A percentile compares a stretch with the other conserved stretches of the same genome.
phyloP scores from a whole-genome alignment of 2,797 vertebrate genomes.

The Gobio occitaniae region DNA sequence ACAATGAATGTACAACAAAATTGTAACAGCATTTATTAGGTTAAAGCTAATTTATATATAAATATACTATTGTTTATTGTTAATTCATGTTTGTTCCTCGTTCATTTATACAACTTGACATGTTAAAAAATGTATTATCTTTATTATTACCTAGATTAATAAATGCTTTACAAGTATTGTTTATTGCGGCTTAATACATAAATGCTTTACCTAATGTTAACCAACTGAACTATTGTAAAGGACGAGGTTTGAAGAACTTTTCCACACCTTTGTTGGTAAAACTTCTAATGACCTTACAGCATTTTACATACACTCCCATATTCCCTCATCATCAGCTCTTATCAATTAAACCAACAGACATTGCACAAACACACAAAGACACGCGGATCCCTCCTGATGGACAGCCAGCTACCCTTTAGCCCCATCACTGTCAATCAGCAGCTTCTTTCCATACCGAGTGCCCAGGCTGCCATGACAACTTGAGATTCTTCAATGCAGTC shows the following conservation, averaged over 20 bases:
- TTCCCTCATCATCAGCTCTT: conserved; percentile 55
- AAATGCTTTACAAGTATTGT: not conserved
- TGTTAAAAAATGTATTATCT: too few relatives aligned
- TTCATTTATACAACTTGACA: too few relatives aligned
- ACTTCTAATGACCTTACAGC: not conserved
- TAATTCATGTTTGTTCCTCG: too few relatives aligned
- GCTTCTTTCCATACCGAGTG: conserved; percentile 60
- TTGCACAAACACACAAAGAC: not conserved
- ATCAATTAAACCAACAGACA: conserved; percentile 3
- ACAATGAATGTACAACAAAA: too few relatives aligned
- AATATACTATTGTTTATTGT: too few relatives aligned
- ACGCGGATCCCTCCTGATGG: conserved; percentile 54
- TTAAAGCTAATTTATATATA: too few relatives aligned
- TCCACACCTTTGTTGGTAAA: not conserved
- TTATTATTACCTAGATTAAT: too few relatives aligned
- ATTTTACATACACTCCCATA: conserved; percentile 18
- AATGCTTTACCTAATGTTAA: not conserved
- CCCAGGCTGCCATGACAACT: conserved; percentile 65
- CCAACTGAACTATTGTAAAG: not conserved
- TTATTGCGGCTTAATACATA: not conserved
- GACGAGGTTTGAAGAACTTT: not conserved
- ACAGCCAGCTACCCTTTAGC: conserved; percentile 59
- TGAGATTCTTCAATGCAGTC: conserved; percentile 55
- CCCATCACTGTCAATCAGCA: conserved; percentile 63
- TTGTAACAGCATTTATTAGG: too few relatives aligned